Conservation (phyloP, 2,888 invertebrate genomes). For the Didymodactylos carnosus region DNA sequence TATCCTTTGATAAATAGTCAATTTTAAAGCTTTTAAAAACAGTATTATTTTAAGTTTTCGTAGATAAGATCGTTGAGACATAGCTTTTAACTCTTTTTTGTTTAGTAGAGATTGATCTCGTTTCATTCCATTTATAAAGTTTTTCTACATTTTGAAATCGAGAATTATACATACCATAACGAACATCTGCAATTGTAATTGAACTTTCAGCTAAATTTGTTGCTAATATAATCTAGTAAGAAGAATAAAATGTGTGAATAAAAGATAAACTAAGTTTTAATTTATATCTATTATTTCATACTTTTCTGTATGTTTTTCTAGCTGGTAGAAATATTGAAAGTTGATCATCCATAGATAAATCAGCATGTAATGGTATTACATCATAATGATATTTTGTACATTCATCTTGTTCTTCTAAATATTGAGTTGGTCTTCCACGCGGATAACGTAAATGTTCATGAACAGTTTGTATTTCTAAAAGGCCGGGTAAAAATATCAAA, state of each 20-base stretch:
- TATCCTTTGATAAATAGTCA: too few species aligned
- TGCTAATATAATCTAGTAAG: constrained; percentile 27
- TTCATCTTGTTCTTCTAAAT: neutral
- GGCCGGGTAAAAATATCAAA: constrained; percentile 7
- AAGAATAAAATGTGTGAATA: too few species aligned
- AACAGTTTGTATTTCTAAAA: constrained; percentile 3
- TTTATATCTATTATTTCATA: constrained; percentile 15
- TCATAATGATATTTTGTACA: constrained; percentile 17
- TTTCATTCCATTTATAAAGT: too few species aligned
- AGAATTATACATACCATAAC: constrained; percentile 26
- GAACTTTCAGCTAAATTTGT: constrained; percentile 36
- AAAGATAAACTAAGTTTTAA: neutral
- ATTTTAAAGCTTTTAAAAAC: too few species aligned
- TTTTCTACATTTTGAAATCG: too few species aligned
- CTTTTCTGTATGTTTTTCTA: constrained; percentile 48
- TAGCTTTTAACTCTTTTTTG: too few species aligned
- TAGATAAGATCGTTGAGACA: too few species aligned
- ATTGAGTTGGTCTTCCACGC: neutral
- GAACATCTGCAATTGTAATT: constrained; percentile 34
- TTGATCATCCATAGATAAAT: constrained; percentile 59
- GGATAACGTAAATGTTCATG: neutral
- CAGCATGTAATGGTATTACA: constrained; percentile 41
- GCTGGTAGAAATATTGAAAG: constrained; percentile 43
- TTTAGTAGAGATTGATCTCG: too few species aligned
- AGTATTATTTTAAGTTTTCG: too few species aligned